Percentiles rank a stretch among this genome's conserved stretches.
phyloP scores from a whole-genome alignment of 2,113 vertebrate genomes.

The Collichthys lucidus region DNA sequence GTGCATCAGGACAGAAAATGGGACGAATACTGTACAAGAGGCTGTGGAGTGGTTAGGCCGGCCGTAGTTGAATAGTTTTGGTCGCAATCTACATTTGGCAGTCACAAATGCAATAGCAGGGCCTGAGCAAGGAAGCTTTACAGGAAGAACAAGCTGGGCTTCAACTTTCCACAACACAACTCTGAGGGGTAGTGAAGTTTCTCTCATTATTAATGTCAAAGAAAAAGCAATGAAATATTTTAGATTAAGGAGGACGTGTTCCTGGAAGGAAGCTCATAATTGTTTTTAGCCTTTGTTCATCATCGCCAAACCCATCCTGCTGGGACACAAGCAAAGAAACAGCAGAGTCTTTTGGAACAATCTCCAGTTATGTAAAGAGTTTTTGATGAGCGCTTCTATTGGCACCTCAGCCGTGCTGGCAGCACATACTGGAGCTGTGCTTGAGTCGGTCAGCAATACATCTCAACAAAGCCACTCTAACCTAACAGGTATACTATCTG shows the following conservation, averaged over 20 bases:
- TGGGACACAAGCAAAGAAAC: neutral
- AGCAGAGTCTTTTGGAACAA: constrained; percentile 24
- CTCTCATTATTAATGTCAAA: neutral
- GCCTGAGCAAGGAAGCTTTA: neutral
- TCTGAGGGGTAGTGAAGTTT: neutral
- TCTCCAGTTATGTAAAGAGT: constrained; percentile 26
- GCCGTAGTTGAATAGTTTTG: constrained; percentile 30
- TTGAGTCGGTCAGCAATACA: constrained; percentile 1
- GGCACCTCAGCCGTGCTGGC: neutral
- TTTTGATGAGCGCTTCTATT: constrained; percentile 28
- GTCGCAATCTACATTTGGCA: constrained; percentile 45
- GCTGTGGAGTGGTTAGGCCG: constrained; percentile 24
- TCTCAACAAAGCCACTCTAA: constrained; percentile 9
- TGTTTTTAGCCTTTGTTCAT: constrained; percentile 19
- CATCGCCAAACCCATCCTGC: constrained; percentile 4
- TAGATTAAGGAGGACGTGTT: neutral
- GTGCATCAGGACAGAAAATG: constrained; percentile 11
- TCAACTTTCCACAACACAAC: constrained; percentile 3
- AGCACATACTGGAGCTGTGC: constrained; percentile 4
- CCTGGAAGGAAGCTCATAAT: neutral
- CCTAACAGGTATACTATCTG: neutral
- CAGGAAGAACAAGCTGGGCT: neutral
- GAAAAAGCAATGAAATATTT: neutral
- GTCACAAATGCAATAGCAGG: constrained; percentile 1
- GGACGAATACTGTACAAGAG: neutral